phyloP scores from a whole-genome alignment of 2,113 vertebrate species.

The Dissostichus mawsoni region DNA sequence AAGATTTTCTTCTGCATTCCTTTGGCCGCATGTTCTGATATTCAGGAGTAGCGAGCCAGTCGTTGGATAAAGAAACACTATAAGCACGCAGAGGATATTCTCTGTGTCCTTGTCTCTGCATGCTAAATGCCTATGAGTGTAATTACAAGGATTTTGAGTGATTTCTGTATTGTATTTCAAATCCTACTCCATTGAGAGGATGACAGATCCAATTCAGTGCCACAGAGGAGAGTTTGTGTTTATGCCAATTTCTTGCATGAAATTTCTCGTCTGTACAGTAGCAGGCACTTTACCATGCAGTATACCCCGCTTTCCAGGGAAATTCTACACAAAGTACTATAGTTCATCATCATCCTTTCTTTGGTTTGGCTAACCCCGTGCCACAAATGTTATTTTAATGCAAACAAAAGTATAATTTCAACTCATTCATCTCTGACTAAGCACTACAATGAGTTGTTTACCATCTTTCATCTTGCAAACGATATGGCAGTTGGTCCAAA shows the following conservation, averaged over 20 bases:
- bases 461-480: not conserved
- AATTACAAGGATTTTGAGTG: constrained; percentile 66
- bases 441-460: constrained; percentile 3
- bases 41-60: not conserved
- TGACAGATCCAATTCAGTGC: constrained; percentile 64
- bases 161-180: constrained; percentile 60
- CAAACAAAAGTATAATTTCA: constrained; percentile 8
- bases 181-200: constrained; percentile 46
- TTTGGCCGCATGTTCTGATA: constrained; percentile 6
- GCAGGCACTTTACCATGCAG: constrained; percentile 24
- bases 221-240: constrained; percentile 59
- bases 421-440: constrained; percentile 1
- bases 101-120: not conserved
- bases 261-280: constrained; percentile 55
- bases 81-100: not conserved
- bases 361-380: not conserved
- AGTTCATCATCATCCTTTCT: constrained; percentile 41
- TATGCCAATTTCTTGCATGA: constrained; percentile 54
- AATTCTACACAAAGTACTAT: constrained; percentile 26
- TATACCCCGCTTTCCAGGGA: constrained; percentile 39
- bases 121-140: constrained; percentile 35
- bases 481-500: not conserved
- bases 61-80: not conserved
- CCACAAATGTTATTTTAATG: constrained; percentile 8
- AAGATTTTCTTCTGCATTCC: not conserved